phyloP scores from a whole-genome alignment of 2,113 vertebrate species.

The Laticauda laticaudata region DNA sequence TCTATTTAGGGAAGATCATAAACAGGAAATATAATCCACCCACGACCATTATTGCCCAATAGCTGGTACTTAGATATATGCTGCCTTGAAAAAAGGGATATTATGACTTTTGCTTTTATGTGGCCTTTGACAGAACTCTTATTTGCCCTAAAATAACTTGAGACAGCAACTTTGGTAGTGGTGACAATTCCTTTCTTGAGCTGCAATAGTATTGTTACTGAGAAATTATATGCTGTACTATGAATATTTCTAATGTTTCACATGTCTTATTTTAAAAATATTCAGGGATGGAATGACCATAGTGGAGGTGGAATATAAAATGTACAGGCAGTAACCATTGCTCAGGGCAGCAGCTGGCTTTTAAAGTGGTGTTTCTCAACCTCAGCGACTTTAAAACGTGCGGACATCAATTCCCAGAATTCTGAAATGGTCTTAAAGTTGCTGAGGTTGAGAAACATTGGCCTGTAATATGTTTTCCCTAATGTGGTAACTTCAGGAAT shows the following conservation, averaged over 20 bases:
- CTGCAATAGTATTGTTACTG: neutral
- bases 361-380: neutral
- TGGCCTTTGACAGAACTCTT: neutral
- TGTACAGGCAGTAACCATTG: no score
- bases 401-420: neutral
- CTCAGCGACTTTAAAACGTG: neutral
- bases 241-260: neutral
- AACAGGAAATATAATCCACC: neutral
- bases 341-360: neutral
- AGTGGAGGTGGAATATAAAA: neutral
- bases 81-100: neutral
- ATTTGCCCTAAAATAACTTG: neutral
- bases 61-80: neutral
- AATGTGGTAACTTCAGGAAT: neutral
- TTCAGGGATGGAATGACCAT: neutral
- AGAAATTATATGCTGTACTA: neutral
- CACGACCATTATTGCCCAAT: neutral
- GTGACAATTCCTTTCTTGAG: neutral
- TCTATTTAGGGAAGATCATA: neutral
- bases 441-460: neutral
- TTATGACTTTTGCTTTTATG: neutral
- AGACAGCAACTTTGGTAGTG: neutral
- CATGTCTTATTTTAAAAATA: neutral
- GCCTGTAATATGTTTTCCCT: neutral
- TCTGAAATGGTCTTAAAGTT: neutral